Percentiles rank a stretch among this genome's conserved stretches.
Evolutionary conservation across 2,113 vertebrate genomes (phyloP).

Genomic region (Puma concolor): DNA sequence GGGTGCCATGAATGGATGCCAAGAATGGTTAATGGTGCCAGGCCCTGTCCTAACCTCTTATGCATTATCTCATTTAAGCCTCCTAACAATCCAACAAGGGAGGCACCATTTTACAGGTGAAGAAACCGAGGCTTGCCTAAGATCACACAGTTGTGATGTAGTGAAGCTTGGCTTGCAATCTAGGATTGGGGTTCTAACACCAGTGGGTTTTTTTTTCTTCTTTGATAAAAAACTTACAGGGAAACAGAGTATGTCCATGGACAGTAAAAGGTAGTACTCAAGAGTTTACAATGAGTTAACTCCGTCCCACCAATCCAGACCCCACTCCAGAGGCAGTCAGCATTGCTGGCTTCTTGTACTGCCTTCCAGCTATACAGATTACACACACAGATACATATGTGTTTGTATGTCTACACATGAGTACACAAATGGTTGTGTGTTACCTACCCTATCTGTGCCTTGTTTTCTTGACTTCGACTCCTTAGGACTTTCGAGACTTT

Average conservation of each 20-base stretch:
- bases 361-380: background rate
- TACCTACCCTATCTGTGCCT: background rate
- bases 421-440: background rate
- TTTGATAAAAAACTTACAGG: background rate
- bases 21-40: background rate
- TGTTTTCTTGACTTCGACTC: background rate
- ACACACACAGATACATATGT: background rate
- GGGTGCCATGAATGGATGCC: constrained; percentile 44
- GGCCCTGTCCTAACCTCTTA: background rate
- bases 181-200: background rate
- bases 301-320: background rate
- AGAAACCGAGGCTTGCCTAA: background rate
- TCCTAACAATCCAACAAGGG: background rate
- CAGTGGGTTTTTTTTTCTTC: background rate
- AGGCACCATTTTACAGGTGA: background rate
- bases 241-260: background rate
- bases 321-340: background rate
- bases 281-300: background rate
- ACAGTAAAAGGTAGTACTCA: background rate
- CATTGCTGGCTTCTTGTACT: background rate
- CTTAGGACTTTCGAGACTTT: background rate
- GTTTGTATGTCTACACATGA: background rate
- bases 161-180: background rate
- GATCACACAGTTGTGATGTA: background rate
- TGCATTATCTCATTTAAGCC: background rate